These are phyloP conservation scores for Chlamydotis undulata DNA, from an alignment of 2,113 vertebrate genomes.

Conservation along the genomic window DNA sequence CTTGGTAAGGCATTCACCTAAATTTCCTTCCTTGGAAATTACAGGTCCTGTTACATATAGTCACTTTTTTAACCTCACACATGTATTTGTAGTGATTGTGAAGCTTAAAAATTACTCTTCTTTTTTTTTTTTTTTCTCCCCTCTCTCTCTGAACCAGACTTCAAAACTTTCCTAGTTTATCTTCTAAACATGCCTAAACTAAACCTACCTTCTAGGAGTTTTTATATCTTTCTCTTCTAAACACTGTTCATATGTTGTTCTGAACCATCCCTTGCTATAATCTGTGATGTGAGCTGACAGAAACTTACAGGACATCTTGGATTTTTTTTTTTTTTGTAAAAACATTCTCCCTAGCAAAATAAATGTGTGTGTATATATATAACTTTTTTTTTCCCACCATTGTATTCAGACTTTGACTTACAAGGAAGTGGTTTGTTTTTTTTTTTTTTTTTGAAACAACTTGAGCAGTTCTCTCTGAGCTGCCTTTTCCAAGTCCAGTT, in stretches of 20 bases:
- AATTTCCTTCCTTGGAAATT: neutral
- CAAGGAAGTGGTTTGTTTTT: neutral
- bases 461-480: neutral
- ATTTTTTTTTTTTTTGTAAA: neutral
- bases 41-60: neutral
- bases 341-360: too few relatives aligned
- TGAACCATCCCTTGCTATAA: neutral
- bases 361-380: too few relatives aligned
- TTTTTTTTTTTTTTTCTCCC: too few relatives aligned
- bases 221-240: neutral
- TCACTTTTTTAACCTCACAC: neutral
- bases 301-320: neutral
- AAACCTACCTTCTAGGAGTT: neutral
- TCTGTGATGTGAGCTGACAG: neutral
- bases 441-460: neutral
- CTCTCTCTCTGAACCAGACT: neutral
- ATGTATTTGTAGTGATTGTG: neutral
- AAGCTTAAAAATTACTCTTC: neutral
- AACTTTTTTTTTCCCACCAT: too few relatives aligned
- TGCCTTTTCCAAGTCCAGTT: too few relatives aligned
- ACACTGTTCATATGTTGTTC: neutral
- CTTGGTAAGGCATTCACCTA: slow-evolving; percentile 82
- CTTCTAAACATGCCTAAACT: neutral
- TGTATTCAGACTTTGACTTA: neutral
- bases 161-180: neutral